Evolutionary conservation across 2,113 vertebrate genomes (phyloP).

Genomic region (Lonchura striata): DNA sequence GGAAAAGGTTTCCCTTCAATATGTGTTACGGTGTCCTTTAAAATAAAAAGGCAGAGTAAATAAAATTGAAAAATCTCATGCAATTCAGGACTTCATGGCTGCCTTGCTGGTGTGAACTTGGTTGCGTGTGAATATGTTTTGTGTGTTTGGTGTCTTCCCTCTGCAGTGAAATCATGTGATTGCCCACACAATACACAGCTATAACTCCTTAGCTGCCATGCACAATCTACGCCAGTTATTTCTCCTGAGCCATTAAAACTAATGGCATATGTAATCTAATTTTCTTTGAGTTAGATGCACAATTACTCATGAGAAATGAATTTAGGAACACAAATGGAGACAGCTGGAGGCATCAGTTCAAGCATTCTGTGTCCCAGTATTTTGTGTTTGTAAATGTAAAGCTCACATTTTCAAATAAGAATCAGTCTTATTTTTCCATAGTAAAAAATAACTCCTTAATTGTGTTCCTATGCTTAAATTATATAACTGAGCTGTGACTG

Average conservation of each 20-base stretch:
- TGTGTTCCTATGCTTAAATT: not conserved
- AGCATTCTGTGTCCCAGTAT: not conserved
- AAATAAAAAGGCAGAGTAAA: not conserved
- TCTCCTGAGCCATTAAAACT: not conserved
- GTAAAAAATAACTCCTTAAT: not conserved
- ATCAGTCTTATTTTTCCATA: not conserved
- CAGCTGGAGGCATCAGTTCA: not conserved
- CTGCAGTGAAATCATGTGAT: not conserved
- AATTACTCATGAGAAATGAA: not conserved
- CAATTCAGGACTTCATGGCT: not conserved
- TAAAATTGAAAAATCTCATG: not conserved
- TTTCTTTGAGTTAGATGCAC: conserved; percentile 9
- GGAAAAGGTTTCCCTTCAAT: not conserved
- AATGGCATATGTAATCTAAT: not conserved
- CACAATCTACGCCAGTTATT: not conserved
- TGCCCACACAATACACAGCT: not conserved
- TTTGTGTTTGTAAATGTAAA: not conserved
- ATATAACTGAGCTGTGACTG: not conserved
- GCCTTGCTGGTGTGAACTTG: not conserved
- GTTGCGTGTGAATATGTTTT: not conserved
- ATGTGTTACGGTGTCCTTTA: not conserved
- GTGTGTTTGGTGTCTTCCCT: not conserved
- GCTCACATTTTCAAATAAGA: not conserved
- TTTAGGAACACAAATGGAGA: not conserved
- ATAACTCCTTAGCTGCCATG: not conserved